Evolutionary conservation across 1,140 invertebrate species (phyloP).

Genomic region (Batillaria attramentaria): DNA sequence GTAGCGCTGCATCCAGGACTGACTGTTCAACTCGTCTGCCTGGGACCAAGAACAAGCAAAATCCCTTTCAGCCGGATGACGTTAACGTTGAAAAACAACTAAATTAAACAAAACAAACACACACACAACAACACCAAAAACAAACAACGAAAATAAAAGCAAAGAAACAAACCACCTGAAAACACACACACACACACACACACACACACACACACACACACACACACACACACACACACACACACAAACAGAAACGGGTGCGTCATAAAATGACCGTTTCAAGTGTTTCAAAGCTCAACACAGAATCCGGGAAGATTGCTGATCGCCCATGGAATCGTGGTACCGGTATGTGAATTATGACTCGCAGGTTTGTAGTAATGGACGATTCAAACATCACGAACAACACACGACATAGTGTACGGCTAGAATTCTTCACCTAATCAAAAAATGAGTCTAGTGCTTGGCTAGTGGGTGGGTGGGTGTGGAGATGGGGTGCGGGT

Average conservation of each 20-base stretch:
- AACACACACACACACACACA: background rate
- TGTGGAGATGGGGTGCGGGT: no score
- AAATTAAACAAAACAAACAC: no score
- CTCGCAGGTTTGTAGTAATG: no score
- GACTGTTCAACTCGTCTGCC: conserved; percentile 19
- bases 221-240: conserved; percentile 23
- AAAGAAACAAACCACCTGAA: background rate
- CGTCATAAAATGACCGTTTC: background rate
- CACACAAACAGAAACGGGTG: background rate
- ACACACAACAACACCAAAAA: background rate
- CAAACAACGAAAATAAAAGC: background rate
- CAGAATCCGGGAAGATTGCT: no score
- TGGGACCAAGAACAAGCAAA: background rate
- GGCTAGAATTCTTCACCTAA: no score
- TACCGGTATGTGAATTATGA: no score
- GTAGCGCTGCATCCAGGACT: conserved; percentile 17
- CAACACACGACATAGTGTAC: no score
- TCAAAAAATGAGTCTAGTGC: no score
- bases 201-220: conserved; percentile 17
- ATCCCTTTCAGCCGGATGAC: background rate
- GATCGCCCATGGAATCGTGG: no score
- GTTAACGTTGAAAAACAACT: background rate
- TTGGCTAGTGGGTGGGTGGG: no score
- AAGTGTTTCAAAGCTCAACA: no score
- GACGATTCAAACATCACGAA: no score